A percentile compares a stretch with the other conserved stretches of the same genome.
These are phyloP conservation scores for Ormyrus rosae DNA, from an alignment of 2,888 invertebrate genomes.

Conservation along the genomic window DNA sequence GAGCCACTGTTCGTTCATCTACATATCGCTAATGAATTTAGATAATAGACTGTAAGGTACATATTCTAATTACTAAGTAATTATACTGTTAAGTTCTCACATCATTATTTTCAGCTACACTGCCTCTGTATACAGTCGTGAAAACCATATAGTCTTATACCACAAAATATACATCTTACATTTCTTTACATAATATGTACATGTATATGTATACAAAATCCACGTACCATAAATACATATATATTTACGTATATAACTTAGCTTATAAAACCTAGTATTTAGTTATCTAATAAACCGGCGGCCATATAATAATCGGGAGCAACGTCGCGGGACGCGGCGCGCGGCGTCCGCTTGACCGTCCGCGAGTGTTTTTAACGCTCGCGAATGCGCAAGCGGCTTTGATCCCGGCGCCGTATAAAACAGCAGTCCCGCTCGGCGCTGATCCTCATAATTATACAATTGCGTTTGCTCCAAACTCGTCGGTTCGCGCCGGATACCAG, in stretches of 20 bases:
- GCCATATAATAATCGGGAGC: slow-evolving; percentile 19
- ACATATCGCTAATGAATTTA: slow-evolving; percentile 7
- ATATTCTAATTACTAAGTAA: neutral
- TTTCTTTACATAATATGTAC: neutral
- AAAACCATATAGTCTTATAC: neutral
- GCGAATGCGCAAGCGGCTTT: neutral
- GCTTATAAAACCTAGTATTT: slow-evolving; percentile 18
- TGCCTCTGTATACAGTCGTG: slow-evolving; percentile 20
- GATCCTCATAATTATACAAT: slow-evolving; percentile 50
- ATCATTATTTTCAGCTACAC: slow-evolving; percentile 50
- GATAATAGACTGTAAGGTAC: slow-evolving; percentile 16
- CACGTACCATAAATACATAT: neutral
- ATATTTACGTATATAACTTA: slow-evolving; percentile 16
- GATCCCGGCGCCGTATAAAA: neutral
- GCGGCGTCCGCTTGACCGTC: neutral
- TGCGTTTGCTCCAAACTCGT: slow-evolving; percentile 28
- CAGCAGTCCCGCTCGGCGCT: neutral
- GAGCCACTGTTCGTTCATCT: neutral
- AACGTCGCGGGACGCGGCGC: slow-evolving; percentile 1
- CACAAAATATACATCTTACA: neutral
- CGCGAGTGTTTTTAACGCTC: neutral
- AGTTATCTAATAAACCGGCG: slow-evolving; percentile 17
- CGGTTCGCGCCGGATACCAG: too few relatives aligned
- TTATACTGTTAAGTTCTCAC: slow-evolving; percentile 3
- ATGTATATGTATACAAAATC: neutral